phyloP scores from a whole-genome alignment of 2,797 vertebrate species.

The Danio aesculapii region DNA sequence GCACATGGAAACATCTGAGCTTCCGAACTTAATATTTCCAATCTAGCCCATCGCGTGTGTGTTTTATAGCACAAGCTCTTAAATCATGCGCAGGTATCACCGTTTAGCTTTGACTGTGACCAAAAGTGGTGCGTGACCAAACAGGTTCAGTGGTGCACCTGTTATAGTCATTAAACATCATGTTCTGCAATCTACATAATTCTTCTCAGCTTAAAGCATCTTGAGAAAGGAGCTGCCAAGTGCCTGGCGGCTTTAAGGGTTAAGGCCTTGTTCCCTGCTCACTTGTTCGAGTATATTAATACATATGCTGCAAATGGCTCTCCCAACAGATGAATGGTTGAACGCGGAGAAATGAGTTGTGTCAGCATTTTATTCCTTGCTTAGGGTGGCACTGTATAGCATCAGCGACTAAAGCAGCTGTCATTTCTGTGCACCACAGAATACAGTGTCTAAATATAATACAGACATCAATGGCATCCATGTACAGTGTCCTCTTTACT shows the following conservation, averaged over 20 bases:
- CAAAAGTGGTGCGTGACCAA: slow-evolving; percentile 22
- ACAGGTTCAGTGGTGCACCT: slow-evolving; percentile 42
- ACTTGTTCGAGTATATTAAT: slow-evolving; percentile 68
- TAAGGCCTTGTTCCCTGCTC: slow-evolving; percentile 47
- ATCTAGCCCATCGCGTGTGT: neutral
- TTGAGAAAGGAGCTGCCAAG: slow-evolving; percentile 44
- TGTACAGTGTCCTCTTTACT: slow-evolving; percentile 69
- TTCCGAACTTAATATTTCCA: neutral
- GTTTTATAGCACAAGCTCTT: slow-evolving; percentile 11
- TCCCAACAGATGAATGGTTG: slow-evolving; percentile 65
- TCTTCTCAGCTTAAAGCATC: slow-evolving; percentile 30
- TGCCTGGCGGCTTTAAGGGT: slow-evolving; percentile 49
- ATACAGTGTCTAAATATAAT: slow-evolving; percentile 79
- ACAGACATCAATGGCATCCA: slow-evolving; percentile 75
- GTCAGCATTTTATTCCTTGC: slow-evolving; percentile 70
- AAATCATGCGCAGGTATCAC: slow-evolving; percentile 6
- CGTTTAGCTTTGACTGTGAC: slow-evolving; percentile 16
- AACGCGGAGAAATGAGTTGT: slow-evolving; percentile 65
- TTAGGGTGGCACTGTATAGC: slow-evolving; percentile 54
- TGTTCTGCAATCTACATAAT: slow-evolving; percentile 23
- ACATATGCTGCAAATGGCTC: slow-evolving; percentile 62
- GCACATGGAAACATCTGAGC: neutral
- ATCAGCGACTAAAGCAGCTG: slow-evolving; percentile 70
- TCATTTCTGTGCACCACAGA: slow-evolving; percentile 66
- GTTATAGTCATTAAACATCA: slow-evolving; percentile 33